Evolutionary conservation across 2,113 vertebrate genomes (phyloP), one percentile per base, ranked within the genome.

Genomic region (Marmota monax): DNA sequence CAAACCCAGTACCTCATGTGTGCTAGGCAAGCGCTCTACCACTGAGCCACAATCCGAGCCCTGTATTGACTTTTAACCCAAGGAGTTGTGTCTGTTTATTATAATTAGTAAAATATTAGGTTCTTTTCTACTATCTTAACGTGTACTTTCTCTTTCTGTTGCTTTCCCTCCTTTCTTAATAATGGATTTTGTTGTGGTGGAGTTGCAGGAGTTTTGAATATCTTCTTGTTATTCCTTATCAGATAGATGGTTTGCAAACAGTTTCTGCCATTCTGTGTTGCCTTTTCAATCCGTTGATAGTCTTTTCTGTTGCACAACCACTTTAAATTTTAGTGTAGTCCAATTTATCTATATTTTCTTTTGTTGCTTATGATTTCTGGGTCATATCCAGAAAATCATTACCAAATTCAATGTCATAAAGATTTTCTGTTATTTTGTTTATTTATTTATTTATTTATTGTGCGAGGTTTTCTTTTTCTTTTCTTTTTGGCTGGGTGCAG

Each of bases 1-100:
- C 5, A 4, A 67, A 32, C 5, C 6, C 13, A 16, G 65, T 4
- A 4, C 4, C 13, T 32, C 6, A 13, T 5, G 29, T 5, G 16
- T 67, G 65, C 27, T 34, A 67, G 65, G 65, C 23, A 32, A 67
- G 65, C 25, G 1, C 63, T 65, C 25, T 65, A 27, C 9, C 63
- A 65, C 13, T 67, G 74, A 45, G 42, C 42, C 23, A 29, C 3
- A 45, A 14, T 27, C 34, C 22, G 7, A 61, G 13, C 29, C 29
- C 29, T 67, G 13, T 32, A 22, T 69, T 70, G 22, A 37, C 45
- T 85, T 85, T 70, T 34, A 51, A 69, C 42, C 45, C 45, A 37
- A 34, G 51, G 45, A n/a, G 7, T 48, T 70, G 69, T 65, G 20
- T 69, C 42, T 51, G 20, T 85, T 69, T 72, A 11, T 72, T 72